Percentiles rank a stretch among this genome's conserved stretches.
These are phyloP conservation scores for Meloe dianella DNA, from an alignment of 2,888 invertebrate species.

Conservation along the genomic window DNA sequence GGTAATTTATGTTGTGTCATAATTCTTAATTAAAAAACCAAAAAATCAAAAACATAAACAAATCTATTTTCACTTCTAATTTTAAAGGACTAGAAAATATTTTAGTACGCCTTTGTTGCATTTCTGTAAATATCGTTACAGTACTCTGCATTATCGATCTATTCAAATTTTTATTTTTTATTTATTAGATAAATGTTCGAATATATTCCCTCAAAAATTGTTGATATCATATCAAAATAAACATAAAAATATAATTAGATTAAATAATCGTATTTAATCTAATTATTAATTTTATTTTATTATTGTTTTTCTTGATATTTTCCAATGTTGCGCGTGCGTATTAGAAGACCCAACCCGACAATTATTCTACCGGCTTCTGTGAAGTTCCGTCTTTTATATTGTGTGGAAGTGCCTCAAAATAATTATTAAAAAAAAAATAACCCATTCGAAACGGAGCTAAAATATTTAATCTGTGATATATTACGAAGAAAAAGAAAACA, in stretches of 20 bases:
- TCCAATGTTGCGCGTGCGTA: constrained; percentile 36
- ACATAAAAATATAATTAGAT: not conserved
- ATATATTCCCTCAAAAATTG: no score
- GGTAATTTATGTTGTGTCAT: not conserved
- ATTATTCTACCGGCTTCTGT: constrained; percentile 49
- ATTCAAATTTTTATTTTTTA: not conserved
- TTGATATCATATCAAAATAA: not conserved
- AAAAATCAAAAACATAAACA: not conserved
- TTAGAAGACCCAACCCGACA: constrained; percentile 47
- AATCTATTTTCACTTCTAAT: no score
- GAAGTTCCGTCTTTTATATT: constrained; percentile 32
- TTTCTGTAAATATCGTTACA: not conserved
- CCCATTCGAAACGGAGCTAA: no score
- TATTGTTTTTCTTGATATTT: not conserved
- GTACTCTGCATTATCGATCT: not conserved
- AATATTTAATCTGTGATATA: constrained; percentile 1
- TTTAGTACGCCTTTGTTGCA: not conserved
- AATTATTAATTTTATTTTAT: not conserved
- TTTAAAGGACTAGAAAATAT: not conserved
- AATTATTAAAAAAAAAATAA: not conserved
- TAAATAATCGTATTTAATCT: not conserved
- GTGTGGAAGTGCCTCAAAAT: constrained; percentile 8
- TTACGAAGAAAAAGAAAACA: no score
- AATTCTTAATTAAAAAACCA: not conserved
- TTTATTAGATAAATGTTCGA: not conserved